Base-by-base conservation (phyloP, 2,888 invertebrate species). In the Callyntrura guangdongensis region DNA sequence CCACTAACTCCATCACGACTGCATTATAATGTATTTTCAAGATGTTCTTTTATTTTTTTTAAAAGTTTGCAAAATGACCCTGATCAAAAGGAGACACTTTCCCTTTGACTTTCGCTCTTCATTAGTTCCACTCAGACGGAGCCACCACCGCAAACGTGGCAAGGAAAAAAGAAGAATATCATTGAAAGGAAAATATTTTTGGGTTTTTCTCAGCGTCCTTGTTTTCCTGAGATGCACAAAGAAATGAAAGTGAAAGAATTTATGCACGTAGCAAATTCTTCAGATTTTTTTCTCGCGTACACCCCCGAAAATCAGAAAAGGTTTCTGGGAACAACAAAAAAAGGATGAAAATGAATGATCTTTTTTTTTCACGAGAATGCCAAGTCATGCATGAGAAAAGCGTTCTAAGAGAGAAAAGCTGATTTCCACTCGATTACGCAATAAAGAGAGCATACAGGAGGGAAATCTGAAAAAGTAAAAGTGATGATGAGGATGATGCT, bases 371-470 rank as follows among this genome's bases (percentile, higher is more conserved):
- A 8, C 64, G 22, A 6, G 36, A 69, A 69, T 84, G 86, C 49
- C 61, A 61, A 86, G 74, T 77, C 77, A 86, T 86, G 86, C 86
- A 86, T 86, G 36, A 77, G 59, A 25, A 83, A 86, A 86, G 74
- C 74, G 72, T 69, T 67, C 25, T 36, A 6, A 47, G 83, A 67
- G 67, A 22, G 67, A 64, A 25, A 74, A 86, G 61, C 45, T 61
- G 74, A 86, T 86, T 86, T 86, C 86, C 86, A 86, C 27, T 86
- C 86, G 86, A 86, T 86, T 86, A 86, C 74, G 45, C 74, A 49
- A 49, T 77, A 14, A 20, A 36, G 6, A 36, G 25, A 67, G 67
- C 67, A 47, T 67, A 47, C 83, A 69, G 36, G 4, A 64, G 6
- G 3, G 36, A 64, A 64, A 11, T 14, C 69, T n/a, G 53, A 53